A percentile compares a stretch with the other conserved stretches of the same genome.
Evolutionary conservation across 1,140 invertebrate species (phyloP).

Genomic region (Euura saliciscinereae): DNA sequence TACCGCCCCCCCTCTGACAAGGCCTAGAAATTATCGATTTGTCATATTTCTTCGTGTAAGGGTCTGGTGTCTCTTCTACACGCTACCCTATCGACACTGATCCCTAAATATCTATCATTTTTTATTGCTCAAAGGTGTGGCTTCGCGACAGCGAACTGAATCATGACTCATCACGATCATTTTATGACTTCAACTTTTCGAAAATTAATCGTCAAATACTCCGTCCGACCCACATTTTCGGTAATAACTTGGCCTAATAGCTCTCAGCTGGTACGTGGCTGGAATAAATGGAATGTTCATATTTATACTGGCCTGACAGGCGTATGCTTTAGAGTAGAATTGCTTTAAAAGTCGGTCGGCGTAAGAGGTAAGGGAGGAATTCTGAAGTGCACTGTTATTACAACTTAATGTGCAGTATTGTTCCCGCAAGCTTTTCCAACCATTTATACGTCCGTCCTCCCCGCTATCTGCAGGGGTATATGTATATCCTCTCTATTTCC

Average conservation of each 20-base stretch:
- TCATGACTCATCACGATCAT: too few relatives aligned
- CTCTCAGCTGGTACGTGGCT: background rate
- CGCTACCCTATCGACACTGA: slow-evolving; percentile 35
- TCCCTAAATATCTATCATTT: slow-evolving; percentile 23
- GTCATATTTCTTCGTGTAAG: slow-evolving; percentile 38
- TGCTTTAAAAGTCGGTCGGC: slow-evolving; percentile 3
- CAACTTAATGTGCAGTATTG: slow-evolving; percentile 47
- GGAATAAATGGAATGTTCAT: background rate
- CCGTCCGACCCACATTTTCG: too few relatives aligned
- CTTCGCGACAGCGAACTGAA: background rate
- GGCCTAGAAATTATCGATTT: slow-evolving; percentile 41
- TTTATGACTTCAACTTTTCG: too few relatives aligned
- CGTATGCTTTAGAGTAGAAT: background rate
- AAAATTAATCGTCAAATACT: too few relatives aligned
- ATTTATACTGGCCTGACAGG: slow-evolving; percentile 2
- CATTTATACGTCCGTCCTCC: slow-evolving; percentile 34
- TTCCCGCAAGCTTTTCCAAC: slow-evolving; percentile 32
- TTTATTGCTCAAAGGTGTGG: slow-evolving; percentile 10
- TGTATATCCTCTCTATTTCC: slow-evolving; percentile 8
- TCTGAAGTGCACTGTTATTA: slow-evolving; percentile 40
- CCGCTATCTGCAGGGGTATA: slow-evolving; percentile 13
- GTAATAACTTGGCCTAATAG: too few relatives aligned
- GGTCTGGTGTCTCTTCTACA: slow-evolving; percentile 24
- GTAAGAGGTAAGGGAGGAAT: slow-evolving; percentile 13
- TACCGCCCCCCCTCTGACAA: background rate